These are phyloP conservation scores for Miltochrista miniata DNA, from an alignment of 2,888 invertebrate genomes.

Conservation along the genomic window DNA sequence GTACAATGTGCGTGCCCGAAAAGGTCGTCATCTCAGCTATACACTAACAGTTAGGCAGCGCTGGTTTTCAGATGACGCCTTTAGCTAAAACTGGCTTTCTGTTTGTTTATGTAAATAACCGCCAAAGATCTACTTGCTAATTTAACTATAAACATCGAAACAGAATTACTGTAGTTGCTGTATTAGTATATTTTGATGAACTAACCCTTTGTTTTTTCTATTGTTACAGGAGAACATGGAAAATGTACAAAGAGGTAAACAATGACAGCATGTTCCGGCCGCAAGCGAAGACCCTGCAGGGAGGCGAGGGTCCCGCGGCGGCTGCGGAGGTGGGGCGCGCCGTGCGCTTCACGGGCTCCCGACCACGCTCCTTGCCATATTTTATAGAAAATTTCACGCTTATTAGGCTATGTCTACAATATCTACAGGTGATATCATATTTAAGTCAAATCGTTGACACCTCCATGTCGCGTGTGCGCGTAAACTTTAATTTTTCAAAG, in stretches of 20 bases:
- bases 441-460: constrained; percentile 55
- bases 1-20: too few relatives aligned
- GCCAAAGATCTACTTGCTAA: too few relatives aligned
- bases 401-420: constrained; percentile 79
- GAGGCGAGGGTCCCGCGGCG: constrained; percentile 61
- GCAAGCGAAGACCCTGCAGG: constrained; percentile 76
- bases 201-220: constrained; percentile 17
- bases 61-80: too few relatives aligned
- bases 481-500: constrained; percentile 77
- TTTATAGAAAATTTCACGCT: constrained; percentile 72
- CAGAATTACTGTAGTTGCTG: too few relatives aligned
- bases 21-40: too few relatives aligned
- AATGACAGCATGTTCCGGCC: constrained; percentile 80
- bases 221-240: constrained; percentile 80
- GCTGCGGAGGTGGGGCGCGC: constrained; percentile 61
- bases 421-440: constrained; percentile 63
- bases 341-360: constrained; percentile 49
- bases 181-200: not conserved
- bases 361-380: constrained; percentile 57
- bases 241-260: constrained; percentile 70
- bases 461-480: constrained; percentile 58
- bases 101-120: too few relatives aligned
- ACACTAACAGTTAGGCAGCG: too few relatives aligned
- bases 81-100: too few relatives aligned
- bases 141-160: too few relatives aligned